These are phyloP conservation scores for Virgularia gustaviana DNA, from an alignment of 92 coral and sea anemone species.

Conservation along the genomic window DNA sequence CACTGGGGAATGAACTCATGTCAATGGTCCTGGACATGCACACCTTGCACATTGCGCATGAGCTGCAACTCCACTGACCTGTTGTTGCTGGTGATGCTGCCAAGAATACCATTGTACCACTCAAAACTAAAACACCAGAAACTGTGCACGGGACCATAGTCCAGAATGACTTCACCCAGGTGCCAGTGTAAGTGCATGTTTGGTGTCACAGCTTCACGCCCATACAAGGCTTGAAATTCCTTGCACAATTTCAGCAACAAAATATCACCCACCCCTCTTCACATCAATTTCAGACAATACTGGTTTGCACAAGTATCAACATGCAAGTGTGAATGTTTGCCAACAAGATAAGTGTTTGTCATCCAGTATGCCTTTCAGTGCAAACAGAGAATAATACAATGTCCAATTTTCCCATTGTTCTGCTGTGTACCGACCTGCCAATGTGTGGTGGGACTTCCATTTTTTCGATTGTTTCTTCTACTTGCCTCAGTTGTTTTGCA, in stretches of 20 bases:
- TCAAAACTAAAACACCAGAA: slow-evolving; percentile 37
- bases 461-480: slow-evolving; percentile 22
- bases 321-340: background rate
- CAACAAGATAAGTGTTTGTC: background rate
- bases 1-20: background rate
- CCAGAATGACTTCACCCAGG: background rate
- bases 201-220: background rate
- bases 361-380: slow-evolving; percentile 38
- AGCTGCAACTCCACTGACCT: slow-evolving; percentile 48
- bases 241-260: slow-evolving; percentile 6
- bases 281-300: too few species aligned
- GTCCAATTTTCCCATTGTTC: slow-evolving; percentile 22
- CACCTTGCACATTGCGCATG: slow-evolving; percentile 40
- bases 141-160: slow-evolving; percentile 19
- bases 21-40: slow-evolving; percentile 7
- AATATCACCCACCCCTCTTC: too few species aligned
- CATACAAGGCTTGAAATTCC: slow-evolving; percentile 7
- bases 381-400: slow-evolving; percentile 47
- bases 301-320: too few species aligned
- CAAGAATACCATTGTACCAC: slow-evolving; percentile 47
- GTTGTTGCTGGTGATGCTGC: slow-evolving; percentile 45
- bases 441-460: slow-evolving; percentile 50
- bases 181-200: slow-evolving; percentile 35
- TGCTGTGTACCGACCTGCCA: background rate
- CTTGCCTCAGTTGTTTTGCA: slow-evolving; percentile 35